These are phyloP conservation scores for Lomographa bimaculata DNA, from an alignment of 2,888 invertebrate species.

Conservation along the genomic window DNA sequence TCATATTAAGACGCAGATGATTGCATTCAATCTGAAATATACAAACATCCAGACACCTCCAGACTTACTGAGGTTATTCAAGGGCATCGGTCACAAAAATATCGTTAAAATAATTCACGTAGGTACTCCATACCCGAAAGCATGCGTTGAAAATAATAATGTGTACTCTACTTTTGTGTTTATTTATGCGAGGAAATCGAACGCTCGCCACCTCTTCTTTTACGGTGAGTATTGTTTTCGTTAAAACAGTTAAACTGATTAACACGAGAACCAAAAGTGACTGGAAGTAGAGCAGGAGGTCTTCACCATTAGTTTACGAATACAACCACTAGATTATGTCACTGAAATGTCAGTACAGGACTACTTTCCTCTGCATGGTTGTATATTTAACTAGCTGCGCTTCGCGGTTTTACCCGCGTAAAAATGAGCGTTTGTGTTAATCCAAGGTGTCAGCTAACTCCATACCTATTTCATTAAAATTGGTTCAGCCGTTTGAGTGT, in stretches of 20 bases:
- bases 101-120: constrained; percentile 24
- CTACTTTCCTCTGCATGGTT: too few species aligned
- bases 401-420: too few species aligned
- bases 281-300: too few species aligned
- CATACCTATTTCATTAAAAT: too few species aligned
- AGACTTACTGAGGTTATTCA: constrained; percentile 29
- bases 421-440: too few species aligned
- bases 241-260: constrained; percentile 51
- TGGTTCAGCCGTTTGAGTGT: too few species aligned
- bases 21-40: constrained; percentile 9
- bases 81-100: constrained; percentile 36
- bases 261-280: too few species aligned
- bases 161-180: constrained; percentile 39
- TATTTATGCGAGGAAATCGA: constrained; percentile 50
- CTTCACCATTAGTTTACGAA: too few species aligned
- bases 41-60: constrained; percentile 29
- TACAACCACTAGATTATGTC: too few species aligned
- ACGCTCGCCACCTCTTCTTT: constrained; percentile 41
- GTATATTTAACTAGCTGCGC: too few species aligned
- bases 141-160: constrained; percentile 37
- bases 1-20: constrained; percentile 11
- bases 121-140: constrained; percentile 29
- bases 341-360: too few species aligned
- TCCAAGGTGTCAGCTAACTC: too few species aligned
- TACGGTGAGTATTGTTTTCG: constrained; percentile 39